These are phyloP conservation scores for Empis stercorea DNA, from an alignment of 2,888 invertebrate genomes.

Conservation along the genomic window DNA sequence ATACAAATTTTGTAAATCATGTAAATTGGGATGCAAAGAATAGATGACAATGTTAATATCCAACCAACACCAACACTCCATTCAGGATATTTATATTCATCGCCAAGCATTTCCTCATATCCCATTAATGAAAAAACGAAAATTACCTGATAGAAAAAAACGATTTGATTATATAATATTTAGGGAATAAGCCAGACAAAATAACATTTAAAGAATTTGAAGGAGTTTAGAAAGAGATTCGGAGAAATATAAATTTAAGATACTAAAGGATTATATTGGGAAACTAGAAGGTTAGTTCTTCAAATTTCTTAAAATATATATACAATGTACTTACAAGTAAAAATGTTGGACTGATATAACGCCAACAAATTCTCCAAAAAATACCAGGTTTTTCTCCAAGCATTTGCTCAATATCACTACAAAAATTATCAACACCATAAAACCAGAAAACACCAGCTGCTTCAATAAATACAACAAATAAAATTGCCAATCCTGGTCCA, in stretches of 20 bases:
- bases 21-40: constrained; percentile 73
- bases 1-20: constrained; percentile 62
- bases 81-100: constrained; percentile 58
- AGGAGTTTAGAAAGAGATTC: too few relatives aligned
- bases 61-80: constrained; percentile 77
- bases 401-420: constrained; percentile 70
- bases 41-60: constrained; percentile 70
- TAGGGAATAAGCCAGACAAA: too few relatives aligned
- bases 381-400: constrained; percentile 62
- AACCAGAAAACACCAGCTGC: constrained; percentile 84
- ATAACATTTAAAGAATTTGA: too few relatives aligned
- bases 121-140: constrained; percentile 72
- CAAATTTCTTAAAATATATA: neutral
- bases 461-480: constrained; percentile 85
- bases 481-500: constrained; percentile 73
- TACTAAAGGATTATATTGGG: too few relatives aligned
- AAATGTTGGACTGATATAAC: constrained; percentile 74
- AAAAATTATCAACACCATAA: constrained; percentile 72
- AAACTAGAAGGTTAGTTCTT: too few relatives aligned
- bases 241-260: too few relatives aligned
- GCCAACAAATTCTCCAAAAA: constrained; percentile 78
- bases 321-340: constrained; percentile 47
- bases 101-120: constrained; percentile 67
- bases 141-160: constrained; percentile 43
- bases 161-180: constrained; percentile 3